These are phyloP conservation scores for Denticeps clupeoides DNA, from an alignment of 2,797 vertebrate species.

Conservation along the genomic window DNA sequence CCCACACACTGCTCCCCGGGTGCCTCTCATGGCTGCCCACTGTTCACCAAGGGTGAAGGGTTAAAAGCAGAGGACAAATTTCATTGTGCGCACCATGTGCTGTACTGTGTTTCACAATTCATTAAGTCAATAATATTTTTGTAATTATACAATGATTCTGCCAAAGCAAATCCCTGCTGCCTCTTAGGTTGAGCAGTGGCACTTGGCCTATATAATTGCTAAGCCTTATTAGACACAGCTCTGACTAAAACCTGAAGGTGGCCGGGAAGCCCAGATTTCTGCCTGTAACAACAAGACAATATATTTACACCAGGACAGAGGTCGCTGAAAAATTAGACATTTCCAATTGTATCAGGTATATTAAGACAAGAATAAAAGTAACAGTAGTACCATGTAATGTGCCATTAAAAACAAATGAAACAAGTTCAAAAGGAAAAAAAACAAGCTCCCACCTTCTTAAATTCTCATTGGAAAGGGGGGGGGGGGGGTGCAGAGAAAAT, in stretches of 20 bases:
- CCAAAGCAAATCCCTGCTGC: constrained; percentile 28
- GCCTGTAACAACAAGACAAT: constrained; percentile 36
- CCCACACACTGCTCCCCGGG: too few relatives aligned
- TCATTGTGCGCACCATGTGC: too few relatives aligned
- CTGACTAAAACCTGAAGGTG: constrained; percentile 36
- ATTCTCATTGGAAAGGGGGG: constrained; percentile 13
- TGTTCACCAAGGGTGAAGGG: too few relatives aligned
- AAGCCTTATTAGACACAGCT: constrained; percentile 47
- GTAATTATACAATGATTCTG: constrained; percentile 40
- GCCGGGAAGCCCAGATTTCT: constrained; percentile 38
- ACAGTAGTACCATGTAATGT: constrained; percentile 15
- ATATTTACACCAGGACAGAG: constrained; percentile 26
- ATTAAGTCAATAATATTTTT: too few relatives aligned
- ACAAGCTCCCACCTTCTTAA: constrained; percentile 19
- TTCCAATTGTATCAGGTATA: constrained; percentile 17
- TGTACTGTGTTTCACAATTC: too few relatives aligned
- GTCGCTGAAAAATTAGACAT: constrained; percentile 34
- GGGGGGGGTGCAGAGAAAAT: too few relatives aligned
- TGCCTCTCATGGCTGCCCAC: too few relatives aligned
- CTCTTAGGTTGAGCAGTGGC: constrained; percentile 19
- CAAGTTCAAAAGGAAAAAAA: constrained; percentile 24
- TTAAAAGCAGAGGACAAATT: too few relatives aligned
- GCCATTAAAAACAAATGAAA: constrained; percentile 19
- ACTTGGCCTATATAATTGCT: constrained; percentile 46
- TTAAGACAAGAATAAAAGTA: constrained; percentile 1